Percentiles rank a stretch among this genome's conserved stretches.
These are phyloP conservation scores for Caloenas nicobarica DNA, from an alignment of 2,113 vertebrate species.

Conservation along the genomic window DNA sequence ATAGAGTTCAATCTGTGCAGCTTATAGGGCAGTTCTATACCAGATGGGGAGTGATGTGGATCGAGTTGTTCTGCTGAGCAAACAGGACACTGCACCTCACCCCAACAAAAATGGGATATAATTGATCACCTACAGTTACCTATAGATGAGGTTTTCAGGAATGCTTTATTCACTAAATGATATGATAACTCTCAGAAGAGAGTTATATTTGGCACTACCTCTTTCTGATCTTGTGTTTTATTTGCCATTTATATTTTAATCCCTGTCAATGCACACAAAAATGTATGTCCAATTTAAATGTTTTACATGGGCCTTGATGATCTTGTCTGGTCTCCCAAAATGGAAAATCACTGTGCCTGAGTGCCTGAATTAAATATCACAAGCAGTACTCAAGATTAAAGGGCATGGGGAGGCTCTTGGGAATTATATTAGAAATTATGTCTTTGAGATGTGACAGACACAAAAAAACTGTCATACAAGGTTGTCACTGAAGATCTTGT, in stretches of 20 bases:
- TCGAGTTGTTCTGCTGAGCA: neutral
- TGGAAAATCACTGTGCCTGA: neutral
- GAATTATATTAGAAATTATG: neutral
- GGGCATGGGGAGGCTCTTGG: rapidly evolving
- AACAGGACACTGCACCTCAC: neutral
- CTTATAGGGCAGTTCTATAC: neutral
- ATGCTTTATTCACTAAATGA: rapidly evolving
- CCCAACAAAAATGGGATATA: neutral
- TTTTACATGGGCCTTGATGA: neutral
- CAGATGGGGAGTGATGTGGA: neutral
- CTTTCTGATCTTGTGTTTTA: neutral
- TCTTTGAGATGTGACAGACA: neutral
- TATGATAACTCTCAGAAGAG: neutral
- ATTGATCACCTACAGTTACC: neutral
- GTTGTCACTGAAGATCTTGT: neutral
- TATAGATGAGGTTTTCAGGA: neutral
- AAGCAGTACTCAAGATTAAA: neutral
- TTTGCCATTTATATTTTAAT: neutral
- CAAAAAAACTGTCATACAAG: neutral
- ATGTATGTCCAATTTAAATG: neutral
- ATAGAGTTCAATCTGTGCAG: neutral
- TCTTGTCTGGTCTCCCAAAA: neutral
- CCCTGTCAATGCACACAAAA: neutral
- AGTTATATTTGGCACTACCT: neutral
- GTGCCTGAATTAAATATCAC: neutral